Evolutionary conservation across 2,113 vertebrate species (phyloP), one percentile per base, ranked within the genome.

Genomic region (Eurystomus gularis): DNA sequence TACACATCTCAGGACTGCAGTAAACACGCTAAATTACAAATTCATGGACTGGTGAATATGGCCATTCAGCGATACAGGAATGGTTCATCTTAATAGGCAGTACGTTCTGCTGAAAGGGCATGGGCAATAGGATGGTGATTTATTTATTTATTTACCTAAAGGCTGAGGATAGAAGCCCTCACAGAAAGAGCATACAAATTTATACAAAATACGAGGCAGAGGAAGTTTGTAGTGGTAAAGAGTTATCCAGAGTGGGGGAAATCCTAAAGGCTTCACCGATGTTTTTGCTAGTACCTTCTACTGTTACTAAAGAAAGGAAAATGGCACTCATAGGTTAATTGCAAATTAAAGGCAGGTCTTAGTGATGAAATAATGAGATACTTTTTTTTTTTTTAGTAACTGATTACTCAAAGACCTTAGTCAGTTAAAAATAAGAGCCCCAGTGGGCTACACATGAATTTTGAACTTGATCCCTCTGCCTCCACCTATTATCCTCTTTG

Each of bases 91-190:
- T 90, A 88, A 77, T 26, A 96, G 77, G 75, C 51, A 82, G 44
- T n/a, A 37, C 4, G 7, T 72, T 82, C 81, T 92, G 40, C 51
- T 73, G 39, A 83, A 95, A 97, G 68, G 85, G 83, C 88, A 79
- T 37, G 42, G 72, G 13, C 13, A 64, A 40, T 39, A 86, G 75
- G 77, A 84, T 17, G 11, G n/a, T 20, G 31, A 23, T 82, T 95
- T 71, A 66, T 75, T 82, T 93, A 95, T 94, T 96, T 94, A 88
- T 84, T 96, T 94, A 35, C 52, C 89, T 44, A 77, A 81, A 42
- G 24, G 39, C 35, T 79, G 44, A 91, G 61, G 21, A 64, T 60
- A 92, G 86, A 92, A 91, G 17, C 29, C 58, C 86, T 82, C 62
- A 73, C 79, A 61, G 20, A 94, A 96, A 86, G 31, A 71, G 10